Base-by-base conservation (phyloP, 2,113 vertebrate species). In the Microcebus griseorufus region DNA sequence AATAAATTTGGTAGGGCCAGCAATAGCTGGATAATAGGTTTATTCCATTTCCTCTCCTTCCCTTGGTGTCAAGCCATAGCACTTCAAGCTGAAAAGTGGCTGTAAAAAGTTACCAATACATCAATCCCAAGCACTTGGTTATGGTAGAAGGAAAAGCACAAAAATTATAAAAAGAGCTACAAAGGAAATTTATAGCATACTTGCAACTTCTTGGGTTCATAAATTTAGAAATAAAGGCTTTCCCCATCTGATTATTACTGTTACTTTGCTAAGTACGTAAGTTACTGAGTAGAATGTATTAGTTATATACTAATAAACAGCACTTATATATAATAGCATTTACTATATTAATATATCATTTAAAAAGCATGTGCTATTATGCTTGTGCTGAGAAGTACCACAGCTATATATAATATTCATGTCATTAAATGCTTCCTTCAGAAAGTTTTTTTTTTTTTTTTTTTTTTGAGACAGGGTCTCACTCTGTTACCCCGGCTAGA, bases 1-100 rank as follows among this genome's bases (percentile, higher is more conserved):
- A 88, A 92, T 62, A 83, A 89, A 89, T 32, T 34, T 92, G 67
- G 69, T 27, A 95, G 75, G n/a, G 48, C 39, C 60, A 88, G 72
- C 80, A 27, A 64, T 32, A 79, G 51, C 65, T 70, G 1, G 51
- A 76, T 34, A 64, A 25, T 20, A 45, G 23, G 6, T 51, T 73
- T 76, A 93, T 83, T 78, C 18, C 3, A 94, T 18, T 80, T 4
- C 23, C 23, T 97, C 20, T 87, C n/a, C 17, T 73, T 51, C 64
- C 20, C 64, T 72, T 67, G 48, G 17, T 10, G 0, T 55, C 80
- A 80, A 86, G 78, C 29, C 60, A 72, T 0, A 95, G 75, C 42
- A 96, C 34, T 90, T 87, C 11, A 67, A 78, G 42, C 16, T 81
- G 69, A 73, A 87, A 96, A 89, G 79, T 25, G 32, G 78, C 8